These are phyloP conservation scores for Drosophila demipolita DNA, from an alignment of 2,888 invertebrate genomes.

Conservation along the genomic window DNA sequence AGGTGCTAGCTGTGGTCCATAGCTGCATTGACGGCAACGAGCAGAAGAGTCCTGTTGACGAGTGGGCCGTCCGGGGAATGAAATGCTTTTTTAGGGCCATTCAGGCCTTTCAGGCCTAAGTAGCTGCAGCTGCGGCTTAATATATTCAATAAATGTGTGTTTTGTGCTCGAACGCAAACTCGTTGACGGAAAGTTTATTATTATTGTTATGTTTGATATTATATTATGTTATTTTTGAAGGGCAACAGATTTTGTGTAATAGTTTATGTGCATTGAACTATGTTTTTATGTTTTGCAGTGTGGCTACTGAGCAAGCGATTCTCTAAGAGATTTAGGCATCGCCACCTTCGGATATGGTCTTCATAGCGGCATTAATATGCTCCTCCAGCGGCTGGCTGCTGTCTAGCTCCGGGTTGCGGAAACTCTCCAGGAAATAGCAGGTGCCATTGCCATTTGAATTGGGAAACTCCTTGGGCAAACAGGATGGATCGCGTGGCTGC, in stretches of 20 bases:
- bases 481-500: constrained; percentile 90
- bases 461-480: constrained; percentile 94
- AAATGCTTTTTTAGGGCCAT: constrained; percentile 79
- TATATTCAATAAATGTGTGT: constrained; percentile 25
- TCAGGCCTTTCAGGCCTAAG: constrained; percentile 69
- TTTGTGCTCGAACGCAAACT: constrained; percentile 62
- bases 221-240: constrained; percentile 14
- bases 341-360: constrained; percentile 78
- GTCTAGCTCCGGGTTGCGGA: constrained; percentile 90
- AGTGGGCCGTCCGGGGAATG: constrained; percentile 83
- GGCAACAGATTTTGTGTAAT: constrained; percentile 66
- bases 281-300: constrained; percentile 18
- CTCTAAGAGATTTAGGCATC: constrained; percentile 61
- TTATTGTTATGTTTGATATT: constrained; percentile 30
- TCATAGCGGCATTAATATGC: constrained; percentile 84
- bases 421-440: constrained; percentile 93
- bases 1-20: constrained; percentile 74
- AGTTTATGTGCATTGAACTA: constrained; percentile 72
- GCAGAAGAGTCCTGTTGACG: constrained; percentile 76
- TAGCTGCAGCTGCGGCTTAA: constrained; percentile 38
- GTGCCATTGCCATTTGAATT: constrained; percentile 90
- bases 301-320: constrained; percentile 62
- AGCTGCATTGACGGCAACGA: constrained; percentile 81
- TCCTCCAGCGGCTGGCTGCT: constrained; percentile 86
- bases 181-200: constrained; percentile 61